These are phyloP conservation scores for Plusia festucae DNA, from an alignment of 2,888 invertebrate genomes.

Conservation along the genomic window DNA sequence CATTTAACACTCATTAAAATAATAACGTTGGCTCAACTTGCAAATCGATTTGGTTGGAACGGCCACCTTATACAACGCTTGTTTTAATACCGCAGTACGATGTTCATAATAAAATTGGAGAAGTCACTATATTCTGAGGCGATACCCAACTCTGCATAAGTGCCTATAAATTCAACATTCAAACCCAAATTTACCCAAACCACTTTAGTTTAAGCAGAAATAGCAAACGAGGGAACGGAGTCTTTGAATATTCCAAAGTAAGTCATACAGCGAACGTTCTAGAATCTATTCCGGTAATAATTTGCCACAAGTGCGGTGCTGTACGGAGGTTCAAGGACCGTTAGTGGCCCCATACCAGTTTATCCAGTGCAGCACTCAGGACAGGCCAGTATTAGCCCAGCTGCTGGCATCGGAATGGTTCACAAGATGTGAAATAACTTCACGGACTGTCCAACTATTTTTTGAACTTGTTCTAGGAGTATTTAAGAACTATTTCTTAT, in stretches of 20 bases:
- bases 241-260: conserved; percentile 31
- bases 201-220: conserved; percentile 16
- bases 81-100: not conserved
- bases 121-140: not conserved
- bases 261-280: conserved; percentile 34
- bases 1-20: not conserved
- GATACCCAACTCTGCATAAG: not conserved
- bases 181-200: conserved; percentile 20
- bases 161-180: conserved; percentile 15
- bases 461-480: conserved; percentile 23
- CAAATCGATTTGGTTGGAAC: not conserved
- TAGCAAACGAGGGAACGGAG: conserved; percentile 17
- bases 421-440: conserved; percentile 43
- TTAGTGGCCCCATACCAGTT: conserved; percentile 67
- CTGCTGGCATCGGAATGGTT: conserved; percentile 42
- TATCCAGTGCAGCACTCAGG: conserved; percentile 64
- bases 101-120: not conserved
- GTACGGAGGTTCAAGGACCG: conserved; percentile 71
- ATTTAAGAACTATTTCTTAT: not conserved
- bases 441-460: conserved; percentile 24
- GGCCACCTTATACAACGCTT: not conserved
- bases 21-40: not conserved
- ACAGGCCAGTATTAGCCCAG: conserved; percentile 41
- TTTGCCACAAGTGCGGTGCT: conserved; percentile 43
- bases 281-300: conserved; percentile 43